A percentile compares a stretch with the other conserved stretches of the same genome.
These are phyloP conservation scores for Coracopsis vasa DNA, from an alignment of 2,113 vertebrate genomes.

Conservation along the genomic window DNA sequence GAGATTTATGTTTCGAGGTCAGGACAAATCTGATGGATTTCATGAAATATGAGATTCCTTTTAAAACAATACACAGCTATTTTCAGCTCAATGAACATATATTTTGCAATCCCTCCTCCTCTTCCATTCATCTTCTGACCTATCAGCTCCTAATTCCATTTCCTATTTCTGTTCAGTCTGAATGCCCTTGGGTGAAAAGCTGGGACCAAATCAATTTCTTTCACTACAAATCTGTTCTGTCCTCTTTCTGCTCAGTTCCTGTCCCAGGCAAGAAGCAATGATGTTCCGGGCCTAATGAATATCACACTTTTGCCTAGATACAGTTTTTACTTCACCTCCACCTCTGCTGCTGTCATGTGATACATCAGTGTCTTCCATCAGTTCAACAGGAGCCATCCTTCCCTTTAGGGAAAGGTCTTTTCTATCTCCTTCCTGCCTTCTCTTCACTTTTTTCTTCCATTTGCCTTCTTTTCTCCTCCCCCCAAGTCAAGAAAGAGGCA, in stretches of 20 bases:
- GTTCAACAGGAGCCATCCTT: neutral
- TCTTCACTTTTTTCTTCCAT: neutral
- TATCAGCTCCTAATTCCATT: neutral
- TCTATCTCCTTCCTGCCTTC: neutral
- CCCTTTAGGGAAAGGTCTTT: neutral
- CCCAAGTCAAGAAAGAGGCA: neutral
- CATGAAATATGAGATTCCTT: conserved; percentile 13
- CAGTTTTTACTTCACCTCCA: neutral
- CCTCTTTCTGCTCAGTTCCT: neutral
- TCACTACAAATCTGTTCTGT: neutral
- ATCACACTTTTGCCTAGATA: neutral
- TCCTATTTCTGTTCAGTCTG: conserved; percentile 5
- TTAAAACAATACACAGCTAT: conserved; percentile 47
- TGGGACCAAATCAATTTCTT: conserved; percentile 5
- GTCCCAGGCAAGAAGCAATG: neutral
- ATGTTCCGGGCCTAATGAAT: neutral
- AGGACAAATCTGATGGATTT: conserved; percentile 23
- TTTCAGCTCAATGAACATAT: conserved; percentile 28
- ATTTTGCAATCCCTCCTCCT: conserved; percentile 9
- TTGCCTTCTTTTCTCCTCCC: neutral
- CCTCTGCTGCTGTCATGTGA: neutral
- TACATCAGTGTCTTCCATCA: neutral
- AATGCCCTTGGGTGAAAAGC: conserved; percentile 6
- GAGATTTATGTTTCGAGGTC: conserved; percentile 24
- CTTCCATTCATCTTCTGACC: conserved; percentile 10